Base-by-base conservation (phyloP, 2,888 invertebrate genomes). In the Petrolisthes manimaculis region DNA sequence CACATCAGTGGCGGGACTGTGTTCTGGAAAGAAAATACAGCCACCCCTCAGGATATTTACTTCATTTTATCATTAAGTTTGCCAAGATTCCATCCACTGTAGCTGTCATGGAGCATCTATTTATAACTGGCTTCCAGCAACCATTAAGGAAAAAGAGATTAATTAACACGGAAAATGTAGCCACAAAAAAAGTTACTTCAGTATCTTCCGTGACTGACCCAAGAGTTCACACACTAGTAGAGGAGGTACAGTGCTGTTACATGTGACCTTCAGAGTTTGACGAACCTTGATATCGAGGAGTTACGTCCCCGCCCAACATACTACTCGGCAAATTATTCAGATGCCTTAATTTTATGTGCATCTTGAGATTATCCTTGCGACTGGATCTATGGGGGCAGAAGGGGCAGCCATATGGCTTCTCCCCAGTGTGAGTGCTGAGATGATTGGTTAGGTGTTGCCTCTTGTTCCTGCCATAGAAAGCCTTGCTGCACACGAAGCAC, bases 401-500 rank as follows among this genome's bases (percentile, higher is more conserved):
- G 74, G 90, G 89, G 71, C 90, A 90, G 78, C 80, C 37, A 82
- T 77, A 89, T 24, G 90, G 89, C 71, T 88, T 88, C 71, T 88
- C 84, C 51, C 89, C 89, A 75, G 89, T 81, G 67, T 90, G 90
- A 53, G 86, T 89, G 80, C 75, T 86, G 84, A 90, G 84, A 54
- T 90, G 90, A 55, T 87, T 88, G 83, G 82, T 71, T 77, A 90
- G 88, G 77, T 89, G 84, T 77, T 90, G 88, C 82, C 85, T 80
- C 77, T 85, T 89, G 86, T 90, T 90, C 74, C 89, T 85, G 79
- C 90, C 90, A 67, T 55, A 75, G 83, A 90, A 83, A 24, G 83
- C 88, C 87, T 88, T 89, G 88, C 71, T 84, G 84, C 90, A 90
- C 71, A 88, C 83, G 83, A 86, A 86, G 81, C 90, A 90, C 77